Percentiles rank a stretch among this genome's conserved stretches.
Evolutionary conservation across 2,113 vertebrate species (phyloP).

Genomic region (Onychostoma macrolepis): DNA sequence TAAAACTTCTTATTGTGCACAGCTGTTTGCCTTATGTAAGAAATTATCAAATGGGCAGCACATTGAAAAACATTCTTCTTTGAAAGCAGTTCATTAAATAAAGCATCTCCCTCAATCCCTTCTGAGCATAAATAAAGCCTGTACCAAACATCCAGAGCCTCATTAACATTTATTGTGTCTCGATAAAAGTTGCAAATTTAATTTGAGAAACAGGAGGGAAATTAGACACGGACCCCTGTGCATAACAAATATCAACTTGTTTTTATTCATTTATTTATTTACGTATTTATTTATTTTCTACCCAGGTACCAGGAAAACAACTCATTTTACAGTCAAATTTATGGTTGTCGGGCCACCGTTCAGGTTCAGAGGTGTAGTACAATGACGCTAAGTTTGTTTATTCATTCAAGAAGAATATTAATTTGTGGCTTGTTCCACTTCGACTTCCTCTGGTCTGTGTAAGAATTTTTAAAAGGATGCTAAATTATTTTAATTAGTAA

Average conservation of each 20-base stretch:
- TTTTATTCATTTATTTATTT: constrained; percentile 32
- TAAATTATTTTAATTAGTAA: constrained; percentile 19
- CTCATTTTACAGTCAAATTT: constrained; percentile 51
- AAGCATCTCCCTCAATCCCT: constrained; percentile 36
- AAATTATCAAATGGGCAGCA: not conserved
- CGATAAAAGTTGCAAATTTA: constrained; percentile 48
- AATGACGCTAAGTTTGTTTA: constrained; percentile 42
- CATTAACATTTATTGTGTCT: constrained; percentile 46
- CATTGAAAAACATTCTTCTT: constrained; percentile 32
- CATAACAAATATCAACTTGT: constrained; percentile 44
- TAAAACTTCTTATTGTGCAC: not conserved
- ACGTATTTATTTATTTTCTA: constrained; percentile 29
- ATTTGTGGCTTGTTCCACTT: constrained; percentile 44
- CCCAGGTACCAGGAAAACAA: constrained; percentile 38
- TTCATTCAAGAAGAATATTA: constrained; percentile 52
- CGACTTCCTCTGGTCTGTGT: constrained; percentile 35
- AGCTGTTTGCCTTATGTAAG: constrained; percentile 26
- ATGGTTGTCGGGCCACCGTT: constrained; percentile 19
- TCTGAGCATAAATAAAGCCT: constrained; percentile 34
- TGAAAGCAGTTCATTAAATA: constrained; percentile 39
- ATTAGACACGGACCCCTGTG: constrained; percentile 47
- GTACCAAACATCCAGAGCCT: constrained; percentile 38
- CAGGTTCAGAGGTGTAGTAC: constrained; percentile 48
- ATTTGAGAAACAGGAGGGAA: constrained; percentile 52
- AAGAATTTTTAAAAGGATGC: constrained; percentile 36